These are phyloP conservation scores for Troides helena DNA, from an alignment of 2,888 invertebrate species.

Conservation along the genomic window DNA sequence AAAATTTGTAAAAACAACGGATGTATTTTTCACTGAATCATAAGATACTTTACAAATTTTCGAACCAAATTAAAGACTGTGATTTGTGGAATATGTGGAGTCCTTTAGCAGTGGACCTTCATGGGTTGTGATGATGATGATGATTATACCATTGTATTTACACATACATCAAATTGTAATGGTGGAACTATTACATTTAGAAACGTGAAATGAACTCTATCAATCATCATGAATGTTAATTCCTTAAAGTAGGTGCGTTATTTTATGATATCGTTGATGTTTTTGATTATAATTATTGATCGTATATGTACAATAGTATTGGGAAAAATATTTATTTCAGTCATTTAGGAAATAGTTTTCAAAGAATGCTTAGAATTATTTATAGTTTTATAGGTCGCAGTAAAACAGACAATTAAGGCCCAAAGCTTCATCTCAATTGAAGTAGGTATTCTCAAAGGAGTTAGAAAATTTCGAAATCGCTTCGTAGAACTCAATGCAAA, in stretches of 20 bases:
- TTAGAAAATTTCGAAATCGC: slow-evolving; percentile 19
- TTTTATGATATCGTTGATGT: neutral
- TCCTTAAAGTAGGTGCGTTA: neutral
- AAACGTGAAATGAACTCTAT: no score
- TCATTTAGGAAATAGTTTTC: neutral
- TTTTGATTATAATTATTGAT: neutral
- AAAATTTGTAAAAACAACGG: no score
- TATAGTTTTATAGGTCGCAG: neutral
- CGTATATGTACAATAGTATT: neutral
- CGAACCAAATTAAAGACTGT: no score
- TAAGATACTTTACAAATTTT: no score
- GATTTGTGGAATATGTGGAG: no score
- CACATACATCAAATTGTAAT: no score
- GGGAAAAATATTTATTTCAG: neutral
- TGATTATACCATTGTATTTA: no score
- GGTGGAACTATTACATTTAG: no score
- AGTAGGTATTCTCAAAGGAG: slow-evolving; percentile 12
- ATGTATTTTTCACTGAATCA: no score
- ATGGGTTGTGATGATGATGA: neutral
- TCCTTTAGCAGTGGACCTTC: neutral
- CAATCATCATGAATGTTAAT: neutral
- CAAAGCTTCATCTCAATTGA: slow-evolving; percentile 12
- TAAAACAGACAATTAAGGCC: neutral
- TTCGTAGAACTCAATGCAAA: slow-evolving; percentile 10
- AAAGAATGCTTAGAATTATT: neutral